These are phyloP conservation scores for Etheostoma perlongum DNA, from an alignment of 2,797 vertebrate species.

Conservation along the genomic window DNA sequence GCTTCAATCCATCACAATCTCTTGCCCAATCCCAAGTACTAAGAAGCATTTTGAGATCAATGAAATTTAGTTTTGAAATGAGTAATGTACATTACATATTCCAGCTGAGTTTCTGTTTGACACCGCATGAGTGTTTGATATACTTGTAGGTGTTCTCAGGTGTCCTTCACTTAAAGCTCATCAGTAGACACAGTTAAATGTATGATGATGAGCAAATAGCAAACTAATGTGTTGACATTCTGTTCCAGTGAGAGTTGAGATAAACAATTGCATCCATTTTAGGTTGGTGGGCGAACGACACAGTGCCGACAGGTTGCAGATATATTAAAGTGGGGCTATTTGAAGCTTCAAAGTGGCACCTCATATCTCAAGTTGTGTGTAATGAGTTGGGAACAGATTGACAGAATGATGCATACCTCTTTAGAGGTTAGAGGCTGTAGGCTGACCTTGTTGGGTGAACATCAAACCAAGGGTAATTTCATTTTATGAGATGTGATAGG, in stretches of 20 bases:
- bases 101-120: constrained; percentile 34
- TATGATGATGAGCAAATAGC: constrained; percentile 27
- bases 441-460: constrained; percentile 45
- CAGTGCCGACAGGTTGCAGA: constrained; percentile 74
- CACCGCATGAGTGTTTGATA: constrained; percentile 7
- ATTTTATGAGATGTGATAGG: background rate
- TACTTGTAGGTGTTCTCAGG: constrained; percentile 5
- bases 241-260: constrained; percentile 29
- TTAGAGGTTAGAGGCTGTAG: constrained; percentile 34
- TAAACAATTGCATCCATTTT: constrained; percentile 55
- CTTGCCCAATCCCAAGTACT: constrained; percentile 7
- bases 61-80: constrained; percentile 29
- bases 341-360: constrained; percentile 71
- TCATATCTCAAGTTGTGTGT: constrained; percentile 71
- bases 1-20: constrained; percentile 4
- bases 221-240: constrained; percentile 35
- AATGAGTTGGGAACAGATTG: constrained; percentile 62
- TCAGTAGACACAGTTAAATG: constrained; percentile 22
- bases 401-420: constrained; percentile 60
- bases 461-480: constrained; percentile 20
- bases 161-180: constrained; percentile 21
- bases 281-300: constrained; percentile 44
- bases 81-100: constrained; percentile 56
- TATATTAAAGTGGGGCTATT: constrained; percentile 76
- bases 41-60: constrained; percentile 39